Conservation (phyloP, 2,888 invertebrate species). For the Exephanes ischioxanthus region DNA sequence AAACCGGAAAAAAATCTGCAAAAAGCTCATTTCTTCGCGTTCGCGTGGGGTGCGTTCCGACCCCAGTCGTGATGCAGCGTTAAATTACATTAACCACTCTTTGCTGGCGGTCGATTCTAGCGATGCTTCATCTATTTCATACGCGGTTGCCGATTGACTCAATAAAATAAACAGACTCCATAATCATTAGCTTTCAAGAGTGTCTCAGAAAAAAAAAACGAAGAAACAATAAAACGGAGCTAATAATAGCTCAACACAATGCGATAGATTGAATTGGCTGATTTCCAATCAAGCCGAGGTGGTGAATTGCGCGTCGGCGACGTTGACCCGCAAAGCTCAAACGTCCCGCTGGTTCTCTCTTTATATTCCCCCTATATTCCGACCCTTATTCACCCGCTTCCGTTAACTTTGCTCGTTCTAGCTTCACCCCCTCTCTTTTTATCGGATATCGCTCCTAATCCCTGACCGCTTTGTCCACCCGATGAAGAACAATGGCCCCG, state of each 20-base stretch:
- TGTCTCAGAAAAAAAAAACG: not conserved
- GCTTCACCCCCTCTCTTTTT: conserved; percentile 1
- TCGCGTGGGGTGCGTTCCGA: no score
- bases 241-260: not conserved
- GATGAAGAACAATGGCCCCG: conserved; percentile 69
- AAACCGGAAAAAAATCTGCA: no score
- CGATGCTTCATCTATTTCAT: not conserved
- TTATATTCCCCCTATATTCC: not conserved
- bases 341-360: conserved; percentile 1
- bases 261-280: conserved; percentile 7
- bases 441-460: conserved; percentile 53
- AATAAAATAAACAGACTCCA: not conserved
- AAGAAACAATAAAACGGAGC: not conserved
- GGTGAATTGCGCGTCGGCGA: not conserved
- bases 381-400: not conserved
- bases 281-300: conserved; percentile 11
- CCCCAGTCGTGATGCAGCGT: no score
- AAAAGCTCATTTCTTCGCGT: no score
- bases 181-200: not conserved
- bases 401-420: not conserved
- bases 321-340: not conserved
- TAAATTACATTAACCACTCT: not conserved
- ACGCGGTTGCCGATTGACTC: not conserved
- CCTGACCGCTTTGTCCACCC: conserved; percentile 52
- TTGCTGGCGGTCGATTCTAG: not conserved